Evolutionary conservation across 2,888 invertebrate genomes (phyloP).

Genomic region (Acrobasis repandana): DNA sequence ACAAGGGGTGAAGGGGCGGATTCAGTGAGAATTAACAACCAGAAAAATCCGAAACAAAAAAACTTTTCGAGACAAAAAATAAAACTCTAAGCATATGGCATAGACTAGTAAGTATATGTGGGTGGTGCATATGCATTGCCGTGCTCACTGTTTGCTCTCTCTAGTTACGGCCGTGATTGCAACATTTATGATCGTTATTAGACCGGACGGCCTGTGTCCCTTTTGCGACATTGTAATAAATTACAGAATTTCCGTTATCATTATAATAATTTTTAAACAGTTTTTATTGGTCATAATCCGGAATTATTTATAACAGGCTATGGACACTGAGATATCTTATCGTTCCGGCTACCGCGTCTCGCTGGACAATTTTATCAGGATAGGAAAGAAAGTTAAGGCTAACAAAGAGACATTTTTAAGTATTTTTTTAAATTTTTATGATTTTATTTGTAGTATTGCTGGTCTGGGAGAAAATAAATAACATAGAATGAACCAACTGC

Average conservation of each 20-base stretch:
- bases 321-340: constrained; percentile 56
- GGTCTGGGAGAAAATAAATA: no score
- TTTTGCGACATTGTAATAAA: constrained; percentile 45
- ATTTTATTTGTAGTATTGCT: constrained; percentile 22
- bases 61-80: no score
- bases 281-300: constrained; percentile 58
- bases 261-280: constrained; percentile 35
- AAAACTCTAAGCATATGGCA: no score
- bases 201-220: constrained; percentile 47
- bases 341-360: constrained; percentile 48
- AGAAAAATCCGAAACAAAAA: no score
- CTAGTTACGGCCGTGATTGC: background rate
- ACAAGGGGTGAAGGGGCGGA: no score
- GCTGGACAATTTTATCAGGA: constrained; percentile 49
- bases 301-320: constrained; percentile 55
- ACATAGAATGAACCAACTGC: no score
- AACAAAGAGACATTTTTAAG: constrained; percentile 31
- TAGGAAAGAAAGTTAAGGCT: constrained; percentile 39
- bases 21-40: no score
- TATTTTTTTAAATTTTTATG: no score
- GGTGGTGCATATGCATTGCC: no score
- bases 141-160: no score
- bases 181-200: constrained; percentile 35
- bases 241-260: constrained; percentile 47
- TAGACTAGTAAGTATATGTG: no score